Conservation (phyloP, 2,888 invertebrate species). For the Hypolimnas misippus region DNA sequence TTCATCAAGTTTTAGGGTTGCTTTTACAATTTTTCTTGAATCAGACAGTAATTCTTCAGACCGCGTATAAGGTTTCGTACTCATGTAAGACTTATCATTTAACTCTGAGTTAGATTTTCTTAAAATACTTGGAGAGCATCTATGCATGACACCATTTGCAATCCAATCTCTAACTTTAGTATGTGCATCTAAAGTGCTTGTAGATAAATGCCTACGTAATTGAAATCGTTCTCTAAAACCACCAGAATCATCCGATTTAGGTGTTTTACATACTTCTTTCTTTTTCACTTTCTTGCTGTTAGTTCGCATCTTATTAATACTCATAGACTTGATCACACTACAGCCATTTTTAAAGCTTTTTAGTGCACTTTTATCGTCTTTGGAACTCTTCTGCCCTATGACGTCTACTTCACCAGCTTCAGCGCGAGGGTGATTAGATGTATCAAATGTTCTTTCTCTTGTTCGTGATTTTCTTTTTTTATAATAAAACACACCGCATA, state of each 20-base stretch:
- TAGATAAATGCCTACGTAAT: constrained; percentile 88
- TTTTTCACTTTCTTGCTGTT: constrained; percentile 82
- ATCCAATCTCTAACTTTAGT: constrained; percentile 95
- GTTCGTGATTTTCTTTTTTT: constrained; percentile 85
- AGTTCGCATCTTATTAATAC: constrained; percentile 77
- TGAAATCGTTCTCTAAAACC: constrained; percentile 86
- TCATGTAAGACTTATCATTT: constrained; percentile 58
- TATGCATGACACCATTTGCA: constrained; percentile 89
- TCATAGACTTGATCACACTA: constrained; percentile 84
- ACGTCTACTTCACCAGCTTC: constrained; percentile 78
- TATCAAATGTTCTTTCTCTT: constrained; percentile 75
- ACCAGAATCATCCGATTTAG: constrained; percentile 81
- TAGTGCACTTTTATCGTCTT: constrained; percentile 74
- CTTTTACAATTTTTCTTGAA: constrained; percentile 57
- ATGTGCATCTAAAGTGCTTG: constrained; percentile 92
- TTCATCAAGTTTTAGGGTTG: constrained; percentile 52
- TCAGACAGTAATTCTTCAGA: constrained; percentile 77
- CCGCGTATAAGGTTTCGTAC: constrained; percentile 68
- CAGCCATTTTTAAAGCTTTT: constrained; percentile 81
- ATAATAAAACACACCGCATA: constrained; percentile 87
- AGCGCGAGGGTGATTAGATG: constrained; percentile 76
- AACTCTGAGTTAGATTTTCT: constrained; percentile 78
- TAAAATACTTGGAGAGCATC: constrained; percentile 87
- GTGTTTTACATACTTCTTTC: constrained; percentile 81
- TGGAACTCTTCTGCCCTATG: constrained; percentile 74